Percentiles rank a stretch among this genome's conserved stretches.
phyloP scores from a whole-genome alignment of 2,797 vertebrate genomes.

The Hemibagrus guttatus region DNA sequence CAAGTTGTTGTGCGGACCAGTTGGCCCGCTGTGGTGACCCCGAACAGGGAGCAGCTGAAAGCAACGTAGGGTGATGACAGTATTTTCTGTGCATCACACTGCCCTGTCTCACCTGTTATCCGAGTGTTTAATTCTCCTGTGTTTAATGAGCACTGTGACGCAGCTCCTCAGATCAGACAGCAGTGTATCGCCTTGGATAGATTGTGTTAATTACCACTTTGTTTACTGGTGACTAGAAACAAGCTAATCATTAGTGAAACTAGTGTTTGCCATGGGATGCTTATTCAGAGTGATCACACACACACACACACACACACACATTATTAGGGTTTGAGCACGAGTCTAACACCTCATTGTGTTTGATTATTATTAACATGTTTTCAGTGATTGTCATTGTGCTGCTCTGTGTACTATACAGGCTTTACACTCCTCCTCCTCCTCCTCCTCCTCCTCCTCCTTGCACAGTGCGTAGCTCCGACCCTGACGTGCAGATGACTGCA shows the following conservation, averaged over 20 bases:
- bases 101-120: background rate
- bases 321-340: background rate
- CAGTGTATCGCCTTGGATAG: background rate
- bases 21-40: too few relatives aligned
- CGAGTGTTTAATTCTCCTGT: background rate
- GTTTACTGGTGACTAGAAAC: background rate
- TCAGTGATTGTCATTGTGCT: background rate
- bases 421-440: background rate
- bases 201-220: background rate
- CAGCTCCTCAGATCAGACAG: background rate
- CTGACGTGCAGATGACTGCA: background rate
- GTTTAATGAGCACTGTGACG: background rate
- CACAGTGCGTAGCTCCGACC: background rate
- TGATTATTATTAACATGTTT: background rate
- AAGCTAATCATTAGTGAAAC: background rate
- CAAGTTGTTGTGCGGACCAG: too few relatives aligned
- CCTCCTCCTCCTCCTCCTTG: background rate
- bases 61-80: too few relatives aligned
- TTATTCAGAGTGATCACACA: background rate
- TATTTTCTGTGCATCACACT: background rate
- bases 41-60: too few relatives aligned
- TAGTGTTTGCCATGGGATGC: background rate
- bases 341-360: background rate
- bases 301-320: background rate
- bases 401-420: background rate